Percentiles rank a stretch among this genome's conserved stretches.
phyloP scores from a whole-genome alignment of 2,797 vertebrate species.

The Ceryle rudis region DNA sequence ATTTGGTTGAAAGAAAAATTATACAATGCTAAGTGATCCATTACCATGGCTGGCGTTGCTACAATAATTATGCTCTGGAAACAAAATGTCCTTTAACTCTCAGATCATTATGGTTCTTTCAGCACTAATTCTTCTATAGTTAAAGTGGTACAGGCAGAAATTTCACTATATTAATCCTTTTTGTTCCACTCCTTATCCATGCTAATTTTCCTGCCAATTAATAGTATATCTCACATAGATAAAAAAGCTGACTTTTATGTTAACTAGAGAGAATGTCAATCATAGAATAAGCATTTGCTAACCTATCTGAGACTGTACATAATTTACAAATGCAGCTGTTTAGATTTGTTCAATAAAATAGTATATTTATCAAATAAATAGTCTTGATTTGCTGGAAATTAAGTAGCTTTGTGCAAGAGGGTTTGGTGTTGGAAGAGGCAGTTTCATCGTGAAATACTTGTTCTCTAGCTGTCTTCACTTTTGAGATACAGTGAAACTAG shows the following conservation, averaged over 20 bases:
- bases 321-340: background rate
- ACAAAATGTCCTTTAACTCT: conserved; percentile 42
- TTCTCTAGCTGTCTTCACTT: background rate
- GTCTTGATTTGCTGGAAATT: background rate
- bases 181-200: background rate
- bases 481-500: background rate
- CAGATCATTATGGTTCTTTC: background rate
- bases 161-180: background rate
- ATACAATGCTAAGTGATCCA: background rate
- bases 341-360: background rate
- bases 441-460: background rate
- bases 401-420: background rate
- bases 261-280: background rate
- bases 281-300: background rate
- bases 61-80: background rate
- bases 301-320: background rate
- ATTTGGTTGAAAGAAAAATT: conserved; percentile 27
- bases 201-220: background rate
- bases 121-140: background rate
- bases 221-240: background rate
- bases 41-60: background rate
- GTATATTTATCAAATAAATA: background rate
- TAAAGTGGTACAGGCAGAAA: background rate
- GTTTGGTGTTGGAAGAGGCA: background rate
- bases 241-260: background rate